Base-by-base conservation (phyloP, 2,113 vertebrate species). In the Electrona antarctica region DNA sequence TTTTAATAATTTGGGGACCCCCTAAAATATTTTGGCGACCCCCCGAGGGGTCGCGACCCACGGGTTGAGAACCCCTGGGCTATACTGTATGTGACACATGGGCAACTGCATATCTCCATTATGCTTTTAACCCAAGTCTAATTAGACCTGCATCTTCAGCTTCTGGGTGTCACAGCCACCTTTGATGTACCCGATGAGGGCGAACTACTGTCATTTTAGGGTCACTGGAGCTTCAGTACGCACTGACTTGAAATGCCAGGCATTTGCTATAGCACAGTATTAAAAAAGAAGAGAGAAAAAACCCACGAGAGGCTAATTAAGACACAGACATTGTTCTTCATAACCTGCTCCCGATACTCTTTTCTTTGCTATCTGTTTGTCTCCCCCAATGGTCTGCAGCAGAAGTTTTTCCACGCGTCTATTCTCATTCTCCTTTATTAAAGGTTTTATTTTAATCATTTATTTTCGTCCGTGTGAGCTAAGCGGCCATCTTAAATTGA, bases 221-320 rank as follows among this genome's bases (percentile, higher is more conserved):
- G 84, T 90, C 81, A 59, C 56, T 59, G 54, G 60, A 74, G 73
- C 66, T 29, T 72, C 8, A 67, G 29, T 15, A 15, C 69, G 58
- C 60, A 67, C 46, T 48, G 66, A 15, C 67, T 72, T 57, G 56
- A 33, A 92, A 91, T 88, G 85, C 87, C 81, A 86, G 45, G 51
- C 51, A 68, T 33, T 66, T 71, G 41, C 60, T 59, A 21, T 21
- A 62, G 51, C 52, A 54, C 41, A 49, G 21, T 49, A 68, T 64
- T 48, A 67, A 79, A 12, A 64, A 82, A n/a, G n/a, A 41, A 41
- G 33, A 41, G 33, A 41, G 33, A 6, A 41, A 76, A 50, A 76
- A 45, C 64, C 85, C 57, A 65, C 50, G 47, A 65, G 89, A 82
- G 80, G 77, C 79, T 90, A 86, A 92, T 91, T 90, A 89, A 80